A percentile compares a stretch with the other conserved stretches of the same genome.
Conservation (phyloP, 1,140 invertebrate genomes). For the Ruditapes philippinarum region DNA sequence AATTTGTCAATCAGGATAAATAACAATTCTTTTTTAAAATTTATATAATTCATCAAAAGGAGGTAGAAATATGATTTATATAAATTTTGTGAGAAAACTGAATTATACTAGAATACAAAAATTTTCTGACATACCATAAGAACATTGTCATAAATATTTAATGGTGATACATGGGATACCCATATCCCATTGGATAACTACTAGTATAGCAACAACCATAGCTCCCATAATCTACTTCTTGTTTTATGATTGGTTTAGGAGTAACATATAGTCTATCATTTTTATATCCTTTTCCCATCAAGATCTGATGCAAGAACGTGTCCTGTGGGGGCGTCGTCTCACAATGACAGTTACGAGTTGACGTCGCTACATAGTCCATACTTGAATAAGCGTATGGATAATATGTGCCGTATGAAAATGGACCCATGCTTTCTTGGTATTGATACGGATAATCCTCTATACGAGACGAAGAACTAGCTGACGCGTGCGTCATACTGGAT, state of each 20-base stretch:
- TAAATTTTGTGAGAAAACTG: too few species aligned
- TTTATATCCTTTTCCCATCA: conserved; percentile 77
- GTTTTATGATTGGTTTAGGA: conserved; percentile 56
- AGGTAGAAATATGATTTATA: too few species aligned
- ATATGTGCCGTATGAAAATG: conserved; percentile 59
- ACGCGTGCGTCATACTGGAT: background rate
- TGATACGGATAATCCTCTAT: conserved; percentile 20
- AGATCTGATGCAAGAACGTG: conserved; percentile 76
- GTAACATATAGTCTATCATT: conserved; percentile 67
- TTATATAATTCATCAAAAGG: too few species aligned
- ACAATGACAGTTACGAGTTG: conserved; percentile 61
- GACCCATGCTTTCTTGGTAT: conserved; percentile 49
- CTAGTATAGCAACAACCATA: conserved; percentile 64
- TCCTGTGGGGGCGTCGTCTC: conserved; percentile 65
- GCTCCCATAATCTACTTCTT: conserved; percentile 51
- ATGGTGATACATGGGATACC: conserved; percentile 46
- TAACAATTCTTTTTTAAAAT: too few species aligned
- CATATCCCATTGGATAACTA: conserved; percentile 30
- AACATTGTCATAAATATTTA: background rate
- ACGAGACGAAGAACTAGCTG: background rate
- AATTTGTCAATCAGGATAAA: too few species aligned
- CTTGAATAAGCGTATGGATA: conserved; percentile 43
- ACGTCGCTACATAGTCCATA: background rate
- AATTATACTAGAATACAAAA: too few species aligned
- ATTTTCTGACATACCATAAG: background rate